Base-by-base conservation (phyloP, 2,113 vertebrate species). In the Apeltes quadracus region DNA sequence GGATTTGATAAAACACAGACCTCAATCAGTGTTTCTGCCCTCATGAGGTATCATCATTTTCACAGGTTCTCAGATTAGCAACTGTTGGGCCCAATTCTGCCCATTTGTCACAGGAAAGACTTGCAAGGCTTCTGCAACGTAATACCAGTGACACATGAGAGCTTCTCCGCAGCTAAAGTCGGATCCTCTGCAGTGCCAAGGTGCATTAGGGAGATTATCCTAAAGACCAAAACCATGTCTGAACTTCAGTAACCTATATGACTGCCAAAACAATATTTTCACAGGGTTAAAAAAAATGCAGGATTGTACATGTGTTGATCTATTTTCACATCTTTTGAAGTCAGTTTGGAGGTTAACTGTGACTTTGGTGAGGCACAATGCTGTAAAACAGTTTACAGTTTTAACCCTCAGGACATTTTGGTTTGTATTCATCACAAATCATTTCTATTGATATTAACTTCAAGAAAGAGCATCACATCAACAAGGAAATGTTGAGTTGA, bases 61-160 rank as follows among this genome's bases (percentile, higher is more conserved):
- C 76, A 87, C 87, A 85, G 69, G 83, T 80, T 89, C 85, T 87
- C 83, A 88, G 81, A 84, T 82, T 68, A 79, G 83, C 84, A 91
- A 84, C 86, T 86, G 91, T 76, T 73, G 43, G 55, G 58, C 72
- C 72, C 78, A 79, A 55, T 81, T 84, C 69, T 85, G 69, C 79
- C 85, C 65, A 70, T 92, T 89, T 91, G 91, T 91, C 87, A 90
- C 76, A 84, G 79, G 73, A 90, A 88, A 91, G 85, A 79, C 85
- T 88, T 89, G 70, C 73, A 79, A 89, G 79, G 79, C 81, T 84
- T 87, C 87, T 86, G 78, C 74, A 81, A 71, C 69, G 75, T 74
- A 78, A 89, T 89, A 72, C 75, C 90, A 87, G 81, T 73, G 90
- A 90, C 89, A 92, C 57, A 65, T 90, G 90, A 93, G 88, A 88